These are phyloP conservation scores for Neopipo cinnamomea DNA, from an alignment of 2,113 vertebrate species.

Conservation along the genomic window DNA sequence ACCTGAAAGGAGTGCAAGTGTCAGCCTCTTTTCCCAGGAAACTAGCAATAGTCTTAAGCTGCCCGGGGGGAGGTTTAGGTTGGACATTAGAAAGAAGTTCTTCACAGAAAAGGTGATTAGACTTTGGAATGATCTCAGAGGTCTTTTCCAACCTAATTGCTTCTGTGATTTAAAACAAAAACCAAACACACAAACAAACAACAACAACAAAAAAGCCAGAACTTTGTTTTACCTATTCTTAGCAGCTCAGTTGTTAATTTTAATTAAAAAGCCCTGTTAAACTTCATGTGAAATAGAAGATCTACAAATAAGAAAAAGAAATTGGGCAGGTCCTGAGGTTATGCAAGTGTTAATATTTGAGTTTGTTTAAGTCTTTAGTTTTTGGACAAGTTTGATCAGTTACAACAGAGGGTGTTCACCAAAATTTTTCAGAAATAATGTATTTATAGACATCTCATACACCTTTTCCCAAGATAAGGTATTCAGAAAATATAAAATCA, in stretches of 20 bases:
- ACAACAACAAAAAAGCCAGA: background rate
- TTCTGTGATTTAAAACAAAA: background rate
- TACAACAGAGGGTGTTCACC: background rate
- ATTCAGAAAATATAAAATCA: background rate
- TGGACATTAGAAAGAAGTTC: background rate
- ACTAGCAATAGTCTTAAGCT: background rate
- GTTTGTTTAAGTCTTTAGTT: background rate
- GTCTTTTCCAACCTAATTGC: background rate
- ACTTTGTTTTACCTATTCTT: background rate
- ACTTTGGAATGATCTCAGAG: background rate
- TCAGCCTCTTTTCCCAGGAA: background rate
- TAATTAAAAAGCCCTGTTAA: background rate
- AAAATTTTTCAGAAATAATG: background rate
- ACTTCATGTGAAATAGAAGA: background rate
- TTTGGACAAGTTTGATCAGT: background rate
- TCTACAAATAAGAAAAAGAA: background rate
- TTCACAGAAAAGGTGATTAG: background rate
- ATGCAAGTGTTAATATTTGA: background rate
- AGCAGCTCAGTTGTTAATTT: background rate
- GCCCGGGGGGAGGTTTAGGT: background rate
- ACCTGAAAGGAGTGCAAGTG: background rate
- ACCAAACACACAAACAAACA: background rate
- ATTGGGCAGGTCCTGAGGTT: background rate
- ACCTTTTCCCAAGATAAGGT: background rate
- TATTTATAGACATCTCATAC: background rate